Base-by-base conservation (phyloP, 2,113 vertebrate species). In the Trematomus loennbergii region DNA sequence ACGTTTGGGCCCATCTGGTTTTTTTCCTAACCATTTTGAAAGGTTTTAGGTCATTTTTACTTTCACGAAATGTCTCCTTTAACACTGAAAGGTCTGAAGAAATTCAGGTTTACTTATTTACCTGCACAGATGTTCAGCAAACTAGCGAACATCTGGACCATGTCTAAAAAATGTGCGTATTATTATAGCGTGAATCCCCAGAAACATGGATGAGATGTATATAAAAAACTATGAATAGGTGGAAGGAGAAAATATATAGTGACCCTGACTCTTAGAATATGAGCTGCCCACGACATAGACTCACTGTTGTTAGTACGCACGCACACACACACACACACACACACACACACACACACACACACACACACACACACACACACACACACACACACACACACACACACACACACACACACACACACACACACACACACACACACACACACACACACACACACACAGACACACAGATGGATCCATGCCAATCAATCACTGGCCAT, bases 401-500 rank as follows among this genome's bases (percentile, higher is more conserved):
- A n/a, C 60, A 63, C 40, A 46, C 60, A 20, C 57, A 72, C 29
- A 3, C 29, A 40, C 36, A 8, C 36, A 40, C 36, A 8, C 36
- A 40, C 36, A 8, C 36, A 40, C 36, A 8, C 36, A 40, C 36
- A 40, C 6, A 40, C 36, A 57, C 55, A 57, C 55, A 29, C 55
- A 5, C 58, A 12, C 29, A 36, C 57, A 59, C n/a, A n/a, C n/a
- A n/a, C 57, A 59, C 55, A 57, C 55, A 29, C 55, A 29, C 33
- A 43, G 36, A 46, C 40, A 46, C 60, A 25, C 57, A 72, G 10
- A 17, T 63, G 29, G 77, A 81, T 69, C 8, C 16, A 36, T 71
- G 53, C 69, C 82, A 82, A 22, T 81, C 62, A 62, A 36, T 73
- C 25, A 50, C 5, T 3, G 10, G 52, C 29, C 9, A 54, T 75